Evolutionary conservation across 2,113 vertebrate species (phyloP).

Genomic region (Aptenodytes patagonicus): DNA sequence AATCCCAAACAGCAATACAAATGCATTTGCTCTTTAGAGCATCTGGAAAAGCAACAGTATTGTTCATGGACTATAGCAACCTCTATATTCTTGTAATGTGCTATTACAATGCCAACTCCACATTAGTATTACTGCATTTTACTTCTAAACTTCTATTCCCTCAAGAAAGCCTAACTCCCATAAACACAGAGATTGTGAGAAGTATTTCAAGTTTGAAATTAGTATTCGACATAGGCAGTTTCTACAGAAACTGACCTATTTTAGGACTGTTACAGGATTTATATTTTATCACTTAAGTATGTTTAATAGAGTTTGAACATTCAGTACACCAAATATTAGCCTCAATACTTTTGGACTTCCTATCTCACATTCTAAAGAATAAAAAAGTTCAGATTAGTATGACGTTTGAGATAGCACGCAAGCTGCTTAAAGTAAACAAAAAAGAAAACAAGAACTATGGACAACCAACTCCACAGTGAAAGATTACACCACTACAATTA

Average conservation of each 20-base stretch:
- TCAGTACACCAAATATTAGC: background rate
- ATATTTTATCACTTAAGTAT: background rate
- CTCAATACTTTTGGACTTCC: background rate
- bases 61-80: slow-evolving; percentile 27
- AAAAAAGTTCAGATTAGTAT: slow-evolving; percentile 40
- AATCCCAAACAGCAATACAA: slow-evolving; percentile 30
- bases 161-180: background rate
- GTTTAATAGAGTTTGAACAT: slow-evolving; percentile 16
- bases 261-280: slow-evolving; percentile 25
- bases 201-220: background rate
- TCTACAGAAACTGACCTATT: slow-evolving; percentile 29
- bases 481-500: slow-evolving; percentile 73
- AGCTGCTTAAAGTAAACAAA: slow-evolving; percentile 52
- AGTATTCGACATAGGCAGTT: background rate
- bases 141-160: background rate
- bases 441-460: slow-evolving; percentile 34
- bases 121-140: background rate
- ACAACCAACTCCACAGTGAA: slow-evolving; percentile 39
- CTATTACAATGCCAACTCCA: background rate
- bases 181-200: background rate
- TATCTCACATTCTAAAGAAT: background rate
- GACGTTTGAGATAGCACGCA: background rate
- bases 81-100: background rate
- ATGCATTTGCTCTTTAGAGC: slow-evolving; percentile 42
- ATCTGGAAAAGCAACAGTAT: slow-evolving; percentile 55